A percentile compares a stretch with the other conserved stretches of the same genome.
These are phyloP conservation scores for Gnathonemus longibarbis DNA, from an alignment of 2,113 vertebrate genomes.

Conservation along the genomic window DNA sequence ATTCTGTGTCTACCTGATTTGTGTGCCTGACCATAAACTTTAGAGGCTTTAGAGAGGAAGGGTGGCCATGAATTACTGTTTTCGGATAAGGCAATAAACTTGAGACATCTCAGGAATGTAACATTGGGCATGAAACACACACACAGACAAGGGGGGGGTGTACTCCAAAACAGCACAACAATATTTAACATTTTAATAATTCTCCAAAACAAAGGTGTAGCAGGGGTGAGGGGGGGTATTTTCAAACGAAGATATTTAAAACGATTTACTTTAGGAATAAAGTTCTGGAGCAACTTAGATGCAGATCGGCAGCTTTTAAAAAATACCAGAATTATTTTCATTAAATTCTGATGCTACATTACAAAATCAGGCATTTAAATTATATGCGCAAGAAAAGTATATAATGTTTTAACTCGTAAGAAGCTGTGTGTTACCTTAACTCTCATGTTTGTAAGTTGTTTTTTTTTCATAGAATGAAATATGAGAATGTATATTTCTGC, in stretches of 20 bases:
- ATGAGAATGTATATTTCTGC: background rate
- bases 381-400: background rate
- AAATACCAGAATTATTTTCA: background rate
- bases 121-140: background rate
- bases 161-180: too few species aligned
- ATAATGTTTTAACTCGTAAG: background rate
- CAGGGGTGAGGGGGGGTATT: background rate
- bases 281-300: background rate
- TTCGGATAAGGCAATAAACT: constrained; percentile 9
- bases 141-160: background rate
- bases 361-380: background rate
- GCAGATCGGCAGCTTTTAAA: background rate
- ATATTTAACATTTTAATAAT: background rate
- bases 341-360: background rate
- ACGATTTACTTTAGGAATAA: background rate
- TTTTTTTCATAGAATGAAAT: background rate
- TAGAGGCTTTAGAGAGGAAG: background rate
- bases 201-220: background rate
- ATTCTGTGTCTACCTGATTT: background rate
- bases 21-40: background rate
- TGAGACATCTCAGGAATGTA: constrained; percentile 3
- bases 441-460: background rate
- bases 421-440: background rate
- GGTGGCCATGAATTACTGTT: constrained; percentile 7
- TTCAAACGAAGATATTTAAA: background rate